These are phyloP conservation scores for Apeltes quadracus DNA, from an alignment of 2,113 vertebrate genomes.

Conservation along the genomic window DNA sequence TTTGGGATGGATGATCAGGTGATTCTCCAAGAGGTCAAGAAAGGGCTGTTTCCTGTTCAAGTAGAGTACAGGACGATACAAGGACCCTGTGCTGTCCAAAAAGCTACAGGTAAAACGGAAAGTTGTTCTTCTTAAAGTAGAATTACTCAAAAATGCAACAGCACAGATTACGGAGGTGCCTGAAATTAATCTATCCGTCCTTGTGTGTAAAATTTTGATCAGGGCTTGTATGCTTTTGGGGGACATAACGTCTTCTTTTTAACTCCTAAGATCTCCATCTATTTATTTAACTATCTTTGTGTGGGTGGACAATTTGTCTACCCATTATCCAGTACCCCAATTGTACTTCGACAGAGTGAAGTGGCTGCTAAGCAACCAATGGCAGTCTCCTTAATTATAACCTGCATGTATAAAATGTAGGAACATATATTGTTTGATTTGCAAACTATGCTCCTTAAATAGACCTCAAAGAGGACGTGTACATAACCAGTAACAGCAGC, in stretches of 20 bases:
- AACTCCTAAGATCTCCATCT: constrained; percentile 9
- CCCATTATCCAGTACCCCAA: background rate
- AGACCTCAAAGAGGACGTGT: background rate
- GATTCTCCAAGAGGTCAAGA: background rate
- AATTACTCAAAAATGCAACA: constrained; percentile 1
- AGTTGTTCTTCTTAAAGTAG: background rate
- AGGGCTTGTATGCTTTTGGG: background rate
- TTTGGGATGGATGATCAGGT: too few species aligned
- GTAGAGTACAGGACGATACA: background rate
- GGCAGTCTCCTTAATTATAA: background rate
- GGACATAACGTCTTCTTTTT: background rate
- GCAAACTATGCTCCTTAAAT: background rate
- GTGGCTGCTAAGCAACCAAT: background rate
- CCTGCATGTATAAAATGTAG: too few species aligned
- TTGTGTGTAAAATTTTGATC: background rate
- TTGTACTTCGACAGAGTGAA: background rate
- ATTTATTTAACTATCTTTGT: constrained; percentile 10
- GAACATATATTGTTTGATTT: background rate
- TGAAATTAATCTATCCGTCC: background rate
- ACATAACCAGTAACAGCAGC: background rate
- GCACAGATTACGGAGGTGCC: background rate
- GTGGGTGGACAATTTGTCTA: constrained; percentile 26
- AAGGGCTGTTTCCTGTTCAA: background rate
- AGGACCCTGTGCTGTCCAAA: constrained; percentile 5
- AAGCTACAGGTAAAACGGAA: background rate